Percentiles rank a stretch among this genome's conserved stretches.
These are phyloP conservation scores for Cyprinodon variegatus DNA, from an alignment of 2,113 vertebrate genomes.

Conservation along the genomic window DNA sequence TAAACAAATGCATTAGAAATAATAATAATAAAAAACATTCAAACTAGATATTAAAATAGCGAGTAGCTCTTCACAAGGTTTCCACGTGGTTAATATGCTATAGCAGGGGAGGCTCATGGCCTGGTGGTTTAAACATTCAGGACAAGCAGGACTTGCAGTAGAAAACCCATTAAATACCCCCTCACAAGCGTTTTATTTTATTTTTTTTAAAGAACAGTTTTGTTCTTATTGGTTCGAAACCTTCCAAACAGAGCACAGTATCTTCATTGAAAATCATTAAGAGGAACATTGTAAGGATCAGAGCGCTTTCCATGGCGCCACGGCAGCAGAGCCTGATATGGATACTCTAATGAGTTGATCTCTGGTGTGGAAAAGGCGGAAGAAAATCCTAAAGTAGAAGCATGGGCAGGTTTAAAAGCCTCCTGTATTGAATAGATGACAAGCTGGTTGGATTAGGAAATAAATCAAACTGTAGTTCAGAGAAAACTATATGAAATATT, in stretches of 20 bases:
- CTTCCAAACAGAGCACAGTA: constrained; percentile 16
- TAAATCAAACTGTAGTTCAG: constrained; percentile 45
- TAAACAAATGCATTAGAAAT: too few relatives aligned
- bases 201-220: constrained; percentile 1
- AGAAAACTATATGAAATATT: constrained; percentile 5
- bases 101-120: too few relatives aligned
- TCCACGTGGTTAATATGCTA: too few relatives aligned
- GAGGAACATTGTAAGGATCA: constrained; percentile 32
- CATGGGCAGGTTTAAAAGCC: constrained; percentile 10
- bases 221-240: neutral
- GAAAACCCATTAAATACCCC: neutral
- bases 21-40: too few relatives aligned
- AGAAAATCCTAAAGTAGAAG: constrained; percentile 25
- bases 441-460: constrained; percentile 14
- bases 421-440: constrained; percentile 27
- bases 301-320: constrained; percentile 24
- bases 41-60: too few relatives aligned
- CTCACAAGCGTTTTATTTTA: constrained; percentile 2
- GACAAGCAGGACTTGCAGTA: neutral
- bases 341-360: constrained; percentile 55
- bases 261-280: constrained; percentile 28
- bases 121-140: too few relatives aligned
- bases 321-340: constrained; percentile 35
- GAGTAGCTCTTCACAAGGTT: too few relatives aligned
- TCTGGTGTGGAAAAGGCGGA: constrained; percentile 38